Conservation (phyloP, 2,113 vertebrate species). For the Neofelis nebulosa region DNA sequence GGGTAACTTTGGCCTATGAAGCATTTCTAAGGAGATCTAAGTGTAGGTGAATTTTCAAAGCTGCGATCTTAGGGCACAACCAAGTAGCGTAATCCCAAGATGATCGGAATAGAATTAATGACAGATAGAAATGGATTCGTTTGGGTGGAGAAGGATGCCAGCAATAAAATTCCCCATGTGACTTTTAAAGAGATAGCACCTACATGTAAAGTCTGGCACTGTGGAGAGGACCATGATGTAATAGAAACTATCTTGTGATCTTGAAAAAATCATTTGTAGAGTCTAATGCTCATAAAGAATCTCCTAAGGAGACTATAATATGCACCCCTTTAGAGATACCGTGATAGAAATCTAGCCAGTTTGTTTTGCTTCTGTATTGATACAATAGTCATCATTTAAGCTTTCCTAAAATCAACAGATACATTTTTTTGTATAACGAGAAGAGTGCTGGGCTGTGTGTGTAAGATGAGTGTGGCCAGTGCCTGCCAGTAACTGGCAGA, state of each 20-base stretch:
- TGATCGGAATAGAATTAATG: not conserved
- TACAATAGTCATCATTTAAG: not conserved
- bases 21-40: not conserved
- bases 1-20: not conserved
- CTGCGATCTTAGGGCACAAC: not conserved
- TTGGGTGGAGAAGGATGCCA: not conserved
- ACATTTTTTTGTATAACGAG: not conserved
- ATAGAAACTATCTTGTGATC: not conserved
- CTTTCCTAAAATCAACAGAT: not conserved
- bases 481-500: not conserved
- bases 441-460: not conserved
- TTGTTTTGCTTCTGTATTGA: not conserved
- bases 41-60: not conserved
- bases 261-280: not conserved
- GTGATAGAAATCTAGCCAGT: not conserved
- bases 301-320: not conserved
- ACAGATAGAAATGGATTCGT: not conserved
- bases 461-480: rapidly evolving
- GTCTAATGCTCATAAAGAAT: not conserved
- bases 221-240: not conserved
- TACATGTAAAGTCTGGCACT: not conserved
- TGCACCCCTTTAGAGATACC: not conserved
- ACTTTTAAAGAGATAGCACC: not conserved
- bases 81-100: not conserved
- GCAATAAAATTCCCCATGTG: not conserved